Evolutionary conservation across 2,797 vertebrate species (phyloP).

Genomic region (Siniperca scherzeri): DNA sequence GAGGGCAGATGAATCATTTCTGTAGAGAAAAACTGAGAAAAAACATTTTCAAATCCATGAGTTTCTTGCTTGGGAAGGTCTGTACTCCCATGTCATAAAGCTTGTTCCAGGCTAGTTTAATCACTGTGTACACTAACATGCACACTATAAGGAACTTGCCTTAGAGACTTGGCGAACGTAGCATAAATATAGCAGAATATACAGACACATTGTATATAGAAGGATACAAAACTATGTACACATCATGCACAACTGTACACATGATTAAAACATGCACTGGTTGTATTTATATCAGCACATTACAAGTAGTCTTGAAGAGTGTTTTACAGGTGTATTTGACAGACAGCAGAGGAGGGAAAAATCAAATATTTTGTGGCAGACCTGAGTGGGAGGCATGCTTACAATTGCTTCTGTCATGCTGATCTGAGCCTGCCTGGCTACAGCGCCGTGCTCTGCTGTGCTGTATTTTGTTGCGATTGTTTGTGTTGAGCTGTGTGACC

Average conservation of each 20-base stretch:
- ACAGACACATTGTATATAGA: slow-evolving; percentile 52
- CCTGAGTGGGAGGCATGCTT: slow-evolving; percentile 50
- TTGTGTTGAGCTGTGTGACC: slow-evolving; percentile 52
- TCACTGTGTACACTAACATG: slow-evolving; percentile 45
- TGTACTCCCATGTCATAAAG: slow-evolving; percentile 23
- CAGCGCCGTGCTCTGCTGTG: slow-evolving; percentile 19
- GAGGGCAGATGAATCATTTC: not conserved
- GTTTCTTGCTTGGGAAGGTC: slow-evolving; percentile 7
- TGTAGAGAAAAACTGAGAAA: not conserved
- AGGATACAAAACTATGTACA: slow-evolving; percentile 59
- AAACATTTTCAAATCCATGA: not conserved
- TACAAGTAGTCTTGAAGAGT: slow-evolving; percentile 11
- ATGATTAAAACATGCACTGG: slow-evolving; percentile 37
- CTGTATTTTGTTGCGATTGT: slow-evolving; percentile 53
- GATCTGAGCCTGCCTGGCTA: slow-evolving; percentile 43
- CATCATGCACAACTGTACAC: slow-evolving; percentile 42
- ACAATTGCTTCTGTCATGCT: slow-evolving; percentile 42
- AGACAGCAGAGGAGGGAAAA: slow-evolving; percentile 49
- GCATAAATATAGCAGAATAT: slow-evolving; percentile 60
- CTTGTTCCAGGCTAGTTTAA: slow-evolving; percentile 40
- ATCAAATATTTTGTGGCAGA: slow-evolving; percentile 51
- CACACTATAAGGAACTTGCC: slow-evolving; percentile 54
- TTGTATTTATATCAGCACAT: slow-evolving; percentile 43
- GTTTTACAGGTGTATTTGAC: slow-evolving; percentile 39
- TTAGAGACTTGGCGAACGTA: slow-evolving; percentile 54